Conservation (phyloP, 2,797 vertebrate species). For the Peromyscus eremicus region DNA sequence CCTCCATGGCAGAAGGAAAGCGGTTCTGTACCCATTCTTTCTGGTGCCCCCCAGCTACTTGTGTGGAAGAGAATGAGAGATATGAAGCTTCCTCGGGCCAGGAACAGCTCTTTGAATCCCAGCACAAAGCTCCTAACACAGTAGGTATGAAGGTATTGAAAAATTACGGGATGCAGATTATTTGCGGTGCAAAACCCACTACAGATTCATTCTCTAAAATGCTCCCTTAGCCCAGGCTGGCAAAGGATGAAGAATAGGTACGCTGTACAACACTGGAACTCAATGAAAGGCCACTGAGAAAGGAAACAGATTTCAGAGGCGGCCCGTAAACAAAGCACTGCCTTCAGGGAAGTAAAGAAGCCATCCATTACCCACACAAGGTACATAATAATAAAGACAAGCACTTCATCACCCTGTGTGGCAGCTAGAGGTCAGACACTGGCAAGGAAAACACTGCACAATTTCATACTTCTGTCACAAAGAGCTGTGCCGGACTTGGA, state of each 20-base stretch:
- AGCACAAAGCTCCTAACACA: background rate
- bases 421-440: slow-evolving; percentile 70
- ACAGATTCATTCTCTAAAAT: slow-evolving; percentile 49
- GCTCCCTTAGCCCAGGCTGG: background rate
- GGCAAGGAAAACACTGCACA: background rate
- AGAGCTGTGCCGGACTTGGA: background rate
- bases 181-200: slow-evolving; percentile 12
- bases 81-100: background rate
- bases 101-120: slow-evolving; percentile 44
- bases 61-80: slow-evolving; percentile 28
- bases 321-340: slow-evolving; percentile 59
- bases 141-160: slow-evolving; percentile 25
- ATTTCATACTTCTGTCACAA: background rate
- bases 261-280: background rate
- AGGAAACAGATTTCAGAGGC: slow-evolving; percentile 76
- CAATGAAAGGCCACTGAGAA: slow-evolving; percentile 57
- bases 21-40: background rate
- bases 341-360: slow-evolving; percentile 69
- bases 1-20: background rate
- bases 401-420: slow-evolving; percentile 58
- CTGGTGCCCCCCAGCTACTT: background rate
- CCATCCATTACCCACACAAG: slow-evolving; percentile 66
- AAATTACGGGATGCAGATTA: background rate
- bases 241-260: slow-evolving; percentile 53
- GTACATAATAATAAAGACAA: slow-evolving; percentile 64